phyloP scores from a whole-genome alignment of 2,113 vertebrate species.

The Ceyx margarethae region DNA sequence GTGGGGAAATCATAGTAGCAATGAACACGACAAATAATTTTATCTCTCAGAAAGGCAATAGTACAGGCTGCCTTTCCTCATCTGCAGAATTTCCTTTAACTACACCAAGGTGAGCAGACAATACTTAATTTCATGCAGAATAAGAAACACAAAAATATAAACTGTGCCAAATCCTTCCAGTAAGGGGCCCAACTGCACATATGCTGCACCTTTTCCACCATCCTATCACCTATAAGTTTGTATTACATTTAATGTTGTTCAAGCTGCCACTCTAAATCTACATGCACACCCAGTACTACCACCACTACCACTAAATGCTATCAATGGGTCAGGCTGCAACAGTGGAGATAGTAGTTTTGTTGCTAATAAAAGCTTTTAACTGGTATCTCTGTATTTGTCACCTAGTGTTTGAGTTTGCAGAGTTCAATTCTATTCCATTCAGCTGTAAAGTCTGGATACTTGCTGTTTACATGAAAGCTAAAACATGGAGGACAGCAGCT shows the following conservation, averaged over 20 bases:
- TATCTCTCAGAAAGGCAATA: background rate
- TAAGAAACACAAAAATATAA: background rate
- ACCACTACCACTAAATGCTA: background rate
- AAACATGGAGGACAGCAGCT: background rate
- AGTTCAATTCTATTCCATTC: background rate
- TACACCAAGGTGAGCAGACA: background rate
- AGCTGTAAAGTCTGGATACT: background rate
- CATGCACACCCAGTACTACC: background rate
- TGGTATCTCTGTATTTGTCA: background rate
- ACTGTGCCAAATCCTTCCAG: background rate
- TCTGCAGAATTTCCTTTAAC: background rate
- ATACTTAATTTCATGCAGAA: background rate
- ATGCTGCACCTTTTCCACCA: background rate
- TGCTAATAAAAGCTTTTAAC: fast-evolving
- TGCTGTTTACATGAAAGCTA: background rate
- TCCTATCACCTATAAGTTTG: background rate
- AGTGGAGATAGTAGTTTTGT: background rate
- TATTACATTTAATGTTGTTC: background rate
- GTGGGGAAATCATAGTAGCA: background rate
- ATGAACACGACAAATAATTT: background rate
- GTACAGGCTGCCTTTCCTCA: background rate
- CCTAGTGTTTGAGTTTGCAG: background rate
- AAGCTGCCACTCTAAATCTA: background rate
- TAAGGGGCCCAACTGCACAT: background rate
- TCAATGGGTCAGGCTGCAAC: background rate